Base-by-base conservation (phyloP, 2,113 vertebrate genomes). In the Pelecanoides urinatrix region DNA sequence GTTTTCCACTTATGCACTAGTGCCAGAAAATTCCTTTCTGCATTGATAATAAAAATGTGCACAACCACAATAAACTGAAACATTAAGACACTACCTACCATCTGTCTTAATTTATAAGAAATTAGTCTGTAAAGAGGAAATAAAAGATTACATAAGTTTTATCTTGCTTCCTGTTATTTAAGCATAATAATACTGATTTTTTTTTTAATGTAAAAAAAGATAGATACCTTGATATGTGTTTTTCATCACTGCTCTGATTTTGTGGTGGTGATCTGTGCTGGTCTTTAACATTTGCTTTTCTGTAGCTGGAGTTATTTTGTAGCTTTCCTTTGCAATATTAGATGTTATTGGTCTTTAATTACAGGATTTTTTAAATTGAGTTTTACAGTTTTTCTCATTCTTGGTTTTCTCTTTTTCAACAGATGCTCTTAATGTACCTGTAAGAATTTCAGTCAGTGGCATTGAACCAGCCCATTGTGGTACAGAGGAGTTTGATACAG, bases 371-470 rank as follows among this genome's bases (percentile, higher is more conserved):
- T 75, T 72, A 8, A 70, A 50, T 21, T 72, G 40, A 63, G 7
- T 68, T 91, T 76, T 91, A 34, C 32, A 30, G 5, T 45, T 89
- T 84, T 76, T 89, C 34, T 85, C 27, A 88, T 75, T 55, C 36
- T 92, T 58, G 36, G 29, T 88, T 93, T 88, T 97, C 82, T 85
- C 26, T 55, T 95, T 97, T 95, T 84, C 84, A 93, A 97, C 98
- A 99, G 99, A 98, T 96, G 98, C 98, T 95, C 98, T 98, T 94
- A 98, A 97, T 75, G 94, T 99, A 88, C 98, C 98, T 80, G 88
- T 99, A 74, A 98, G 97, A 97, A 98, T 99, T 97, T 98, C 98
- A 40, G 92, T 98, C 87, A 97, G 97, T 97, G 98, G 97, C 58
- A 94, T 91, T 76, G 97, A 98, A 83, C 94, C 94, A 94, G 94